Conservation (phyloP, 2,888 invertebrate species). For the Caradrina kadenii region DNA sequence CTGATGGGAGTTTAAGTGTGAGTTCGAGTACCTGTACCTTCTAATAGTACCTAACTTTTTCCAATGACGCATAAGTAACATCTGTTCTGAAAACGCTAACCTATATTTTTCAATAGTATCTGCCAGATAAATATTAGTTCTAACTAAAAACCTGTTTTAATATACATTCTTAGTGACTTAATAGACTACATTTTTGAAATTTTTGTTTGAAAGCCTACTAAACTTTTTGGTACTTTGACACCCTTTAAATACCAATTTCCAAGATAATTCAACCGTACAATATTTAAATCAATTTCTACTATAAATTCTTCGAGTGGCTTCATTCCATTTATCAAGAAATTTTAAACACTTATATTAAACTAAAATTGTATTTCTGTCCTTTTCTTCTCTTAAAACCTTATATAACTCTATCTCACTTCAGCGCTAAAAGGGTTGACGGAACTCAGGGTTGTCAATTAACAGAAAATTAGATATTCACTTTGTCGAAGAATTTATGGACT, state of each 20-base stretch:
- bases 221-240: background rate
- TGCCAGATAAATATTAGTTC: background rate
- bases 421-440: constrained; percentile 62
- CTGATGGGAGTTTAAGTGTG: constrained; percentile 6
- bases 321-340: constrained; percentile 48
- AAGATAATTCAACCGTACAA: constrained; percentile 19
- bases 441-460: constrained; percentile 66
- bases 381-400: constrained; percentile 42
- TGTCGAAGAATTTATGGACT: constrained; percentile 56
- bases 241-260: constrained; percentile 22
- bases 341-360: constrained; percentile 45
- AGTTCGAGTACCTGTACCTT: background rate
- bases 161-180: background rate
- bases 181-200: no score
- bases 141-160: background rate
- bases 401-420: constrained; percentile 28
- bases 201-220: no score
- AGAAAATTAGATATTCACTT: constrained; percentile 67
- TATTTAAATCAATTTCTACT: constrained; percentile 48
- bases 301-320: constrained; percentile 44
- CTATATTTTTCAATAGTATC: background rate
- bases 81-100: background rate
- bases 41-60: no score
- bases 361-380: constrained; percentile 37
- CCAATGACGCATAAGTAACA: no score